Base-by-base conservation (phyloP, 2,888 invertebrate species). In the Embidobia sp. region DNA sequence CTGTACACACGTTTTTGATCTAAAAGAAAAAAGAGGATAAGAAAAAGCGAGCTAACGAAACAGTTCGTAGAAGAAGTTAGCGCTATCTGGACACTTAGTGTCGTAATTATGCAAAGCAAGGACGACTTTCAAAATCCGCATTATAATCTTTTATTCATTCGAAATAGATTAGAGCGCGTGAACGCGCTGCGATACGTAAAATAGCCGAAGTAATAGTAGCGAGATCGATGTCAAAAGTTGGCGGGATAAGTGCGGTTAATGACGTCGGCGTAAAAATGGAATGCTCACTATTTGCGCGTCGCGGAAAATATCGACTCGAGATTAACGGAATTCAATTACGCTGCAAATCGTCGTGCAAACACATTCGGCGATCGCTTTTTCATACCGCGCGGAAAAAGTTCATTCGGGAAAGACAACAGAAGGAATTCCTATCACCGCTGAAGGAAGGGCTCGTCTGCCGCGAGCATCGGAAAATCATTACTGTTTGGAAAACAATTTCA, bases 241-340 rank as follows among this genome's bases (percentile, higher is more conserved):
- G 26, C 27, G 53, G 5, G 18, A 18, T 42, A 7, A 19, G 11
- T 57, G 57, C 18, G 42, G 42, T 57, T 57, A 42, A 57, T 57
- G 31, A 57, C 55, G 13, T 40, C 10, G 42, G 16, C 40, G 46
- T 46, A 49, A 40, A 27, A 29, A 6, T 6, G 8, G 31, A 51
- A 51, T 42, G 44, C 18, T 22, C 26, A 33, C 10, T 66, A 53
- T 19, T 66, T 66, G 42, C 8, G n/a, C 26, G 42, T 31, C 42
- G 42, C 42, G 37, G n/a, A 10, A 31, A 31, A 31, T 31, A 35
- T 40, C 40, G n/a, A 40, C 10, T 70, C 33, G 16, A 37, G 61
- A 61, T 70, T 70, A 70, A 70, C 46, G 70, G 70, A 70, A 70
- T 70, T 70, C 53, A 70, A 70, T 70, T 70, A 70, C 53, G 10